A percentile compares a stretch with the other conserved stretches of the same genome.
Evolutionary conservation across 37 sponge, comb jelly and placozoan genomes (phyloP).

Genomic region (Lycopodina hypogea): DNA sequence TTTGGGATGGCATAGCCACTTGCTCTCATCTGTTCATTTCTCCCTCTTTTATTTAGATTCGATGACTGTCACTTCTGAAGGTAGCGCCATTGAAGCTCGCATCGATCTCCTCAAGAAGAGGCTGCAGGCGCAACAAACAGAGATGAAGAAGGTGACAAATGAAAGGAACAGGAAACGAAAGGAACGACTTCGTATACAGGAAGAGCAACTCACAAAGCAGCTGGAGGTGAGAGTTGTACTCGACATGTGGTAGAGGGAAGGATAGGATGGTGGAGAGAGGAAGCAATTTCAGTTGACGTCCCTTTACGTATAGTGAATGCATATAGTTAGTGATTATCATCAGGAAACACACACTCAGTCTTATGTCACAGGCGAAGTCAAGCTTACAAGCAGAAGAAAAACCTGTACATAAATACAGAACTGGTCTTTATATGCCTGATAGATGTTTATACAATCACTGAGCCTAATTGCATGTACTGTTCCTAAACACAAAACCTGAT

Average conservation of each 20-base stretch:
- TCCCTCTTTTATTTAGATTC: background rate
- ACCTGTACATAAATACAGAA: too few species aligned
- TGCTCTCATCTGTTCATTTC: background rate
- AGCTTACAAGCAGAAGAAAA: too few species aligned
- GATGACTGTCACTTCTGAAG: constrained; percentile 13
- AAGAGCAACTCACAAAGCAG: constrained; percentile 59
- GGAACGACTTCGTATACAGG: constrained; percentile 45
- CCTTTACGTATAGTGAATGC: too few species aligned
- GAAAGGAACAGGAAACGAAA: constrained; percentile 66
- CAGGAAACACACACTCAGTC: too few species aligned
- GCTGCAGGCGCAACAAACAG: constrained; percentile 48
- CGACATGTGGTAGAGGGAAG: background rate
- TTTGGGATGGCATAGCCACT: too few species aligned
- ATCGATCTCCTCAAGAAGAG: constrained; percentile 55
- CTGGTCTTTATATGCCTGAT: too few species aligned
- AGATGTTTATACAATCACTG: too few species aligned
- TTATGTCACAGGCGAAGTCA: too few species aligned
- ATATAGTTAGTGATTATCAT: too few species aligned
- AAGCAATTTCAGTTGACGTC: background rate
- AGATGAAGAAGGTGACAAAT: constrained; percentile 46
- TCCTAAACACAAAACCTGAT: too few species aligned
- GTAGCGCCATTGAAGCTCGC: constrained; percentile 50
- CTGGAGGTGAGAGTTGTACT: constrained; percentile 38
- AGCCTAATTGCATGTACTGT: too few species aligned
- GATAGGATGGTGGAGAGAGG: background rate